Percentiles rank a stretch among this genome's conserved stretches.
Evolutionary conservation across 2,113 vertebrate genomes (phyloP).

Genomic region (Glaucidium brasilianum): DNA sequence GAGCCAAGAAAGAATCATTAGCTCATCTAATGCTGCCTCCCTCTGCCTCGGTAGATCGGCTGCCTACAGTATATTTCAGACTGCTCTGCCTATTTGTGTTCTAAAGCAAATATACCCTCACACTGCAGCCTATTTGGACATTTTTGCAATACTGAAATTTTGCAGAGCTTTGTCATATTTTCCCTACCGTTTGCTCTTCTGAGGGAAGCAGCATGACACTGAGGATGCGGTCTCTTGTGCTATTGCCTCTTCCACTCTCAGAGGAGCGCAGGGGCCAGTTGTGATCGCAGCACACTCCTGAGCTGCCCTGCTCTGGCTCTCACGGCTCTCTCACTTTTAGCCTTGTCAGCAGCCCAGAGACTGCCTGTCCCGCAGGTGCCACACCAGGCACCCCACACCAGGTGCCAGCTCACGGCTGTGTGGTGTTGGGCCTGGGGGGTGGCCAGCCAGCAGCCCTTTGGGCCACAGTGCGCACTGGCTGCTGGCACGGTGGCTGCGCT

Average conservation of each 20-base stretch:
- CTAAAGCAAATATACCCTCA: not conserved
- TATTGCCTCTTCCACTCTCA: not conserved
- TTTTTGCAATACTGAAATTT: not conserved
- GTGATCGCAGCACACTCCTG: not conserved
- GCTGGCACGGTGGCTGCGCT: not conserved
- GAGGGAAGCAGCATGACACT: not conserved
- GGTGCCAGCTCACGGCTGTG: not conserved
- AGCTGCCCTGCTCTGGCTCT: not conserved
- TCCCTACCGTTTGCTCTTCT: not conserved
- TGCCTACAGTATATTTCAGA: not conserved
- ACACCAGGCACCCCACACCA: not conserved
- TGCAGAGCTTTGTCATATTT: not conserved
- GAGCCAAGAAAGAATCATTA: not conserved
- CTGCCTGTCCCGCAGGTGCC: not conserved
- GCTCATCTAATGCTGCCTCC: not conserved
- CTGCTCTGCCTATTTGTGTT: not conserved
- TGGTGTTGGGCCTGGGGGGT: not conserved
- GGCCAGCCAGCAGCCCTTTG: not conserved
- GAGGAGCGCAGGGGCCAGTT: too few relatives aligned
- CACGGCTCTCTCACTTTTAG: not conserved
- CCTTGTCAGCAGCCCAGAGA: not conserved
- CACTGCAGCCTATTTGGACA: not conserved
- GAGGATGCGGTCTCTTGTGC: not conserved
- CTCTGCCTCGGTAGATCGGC: not conserved
- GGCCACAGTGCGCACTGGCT: fast-evolving